phyloP scores from a whole-genome alignment of 2,797 vertebrate genomes.

The Pseudochromis fuscus region DNA sequence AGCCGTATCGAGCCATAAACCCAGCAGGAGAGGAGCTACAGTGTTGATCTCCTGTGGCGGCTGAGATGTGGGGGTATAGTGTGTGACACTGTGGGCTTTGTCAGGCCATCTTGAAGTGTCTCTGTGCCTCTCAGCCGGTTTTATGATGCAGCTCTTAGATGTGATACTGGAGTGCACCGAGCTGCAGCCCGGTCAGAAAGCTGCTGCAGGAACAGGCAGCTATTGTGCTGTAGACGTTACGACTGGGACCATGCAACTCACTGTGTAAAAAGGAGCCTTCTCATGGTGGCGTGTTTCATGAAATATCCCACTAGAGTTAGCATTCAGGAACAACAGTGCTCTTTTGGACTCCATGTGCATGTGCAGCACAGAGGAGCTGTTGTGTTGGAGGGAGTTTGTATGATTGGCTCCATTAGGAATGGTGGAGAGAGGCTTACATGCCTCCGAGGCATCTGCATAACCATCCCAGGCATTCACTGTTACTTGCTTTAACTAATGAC shows the following conservation, averaged over 20 bases:
- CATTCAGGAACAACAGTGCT: conserved; percentile 82
- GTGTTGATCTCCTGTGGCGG: conserved; percentile 31
- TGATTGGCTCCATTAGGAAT: conserved; percentile 79
- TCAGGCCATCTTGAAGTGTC: conserved; percentile 33
- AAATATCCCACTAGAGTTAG: conserved; percentile 78
- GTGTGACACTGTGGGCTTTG: conserved; percentile 61
- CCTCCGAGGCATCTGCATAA: conserved; percentile 79
- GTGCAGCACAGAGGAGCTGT: conserved; percentile 77
- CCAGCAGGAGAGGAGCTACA: conserved; percentile 1
- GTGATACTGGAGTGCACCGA: conserved; percentile 60
- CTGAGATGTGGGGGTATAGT: conserved; percentile 22
- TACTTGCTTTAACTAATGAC: conserved; percentile 79
- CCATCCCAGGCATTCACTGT: conserved; percentile 77
- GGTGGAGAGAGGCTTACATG: conserved; percentile 71
- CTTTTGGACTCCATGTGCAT: conserved; percentile 74
- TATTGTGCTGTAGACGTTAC: conserved; percentile 78
- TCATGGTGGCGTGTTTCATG: conserved; percentile 76
- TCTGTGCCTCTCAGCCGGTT: conserved; percentile 40
- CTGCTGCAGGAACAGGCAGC: conserved; percentile 75
- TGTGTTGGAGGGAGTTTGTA: conserved; percentile 76
- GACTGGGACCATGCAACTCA: conserved; percentile 65
- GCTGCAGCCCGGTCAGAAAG: conserved; percentile 47
- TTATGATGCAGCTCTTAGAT: conserved; percentile 61
- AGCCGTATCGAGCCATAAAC: conserved; percentile 18
- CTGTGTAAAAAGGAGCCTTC: conserved; percentile 76